Evolutionary conservation across 2,888 invertebrate species (phyloP).

Genomic region (Hypselothyrea guttata): DNA sequence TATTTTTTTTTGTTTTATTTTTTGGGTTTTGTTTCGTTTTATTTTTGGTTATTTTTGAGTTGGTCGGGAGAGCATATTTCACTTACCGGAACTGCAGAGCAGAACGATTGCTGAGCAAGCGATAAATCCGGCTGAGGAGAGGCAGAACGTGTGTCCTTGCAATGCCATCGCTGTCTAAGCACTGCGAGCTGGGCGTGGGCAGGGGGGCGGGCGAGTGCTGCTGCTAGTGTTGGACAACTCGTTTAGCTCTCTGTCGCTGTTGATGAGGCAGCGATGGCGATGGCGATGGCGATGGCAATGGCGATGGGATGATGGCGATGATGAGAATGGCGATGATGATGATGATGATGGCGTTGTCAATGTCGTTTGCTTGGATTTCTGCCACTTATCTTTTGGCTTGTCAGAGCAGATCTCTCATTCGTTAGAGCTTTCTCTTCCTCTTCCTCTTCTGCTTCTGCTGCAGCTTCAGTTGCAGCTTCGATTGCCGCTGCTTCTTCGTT

Average conservation of each 20-base stretch:
- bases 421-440: neutral
- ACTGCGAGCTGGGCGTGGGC: neutral
- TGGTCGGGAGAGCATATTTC: conserved; percentile 64
- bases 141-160: conserved; percentile 63
- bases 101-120: conserved; percentile 82
- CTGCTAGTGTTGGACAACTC: conserved; percentile 13
- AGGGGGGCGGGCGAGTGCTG: neutral
- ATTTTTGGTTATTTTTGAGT: conserved; percentile 27
- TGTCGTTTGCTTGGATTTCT: conserved; percentile 28
- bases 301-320: conserved; percentile 29
- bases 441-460: neutral
- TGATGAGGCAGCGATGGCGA: conserved; percentile 21
- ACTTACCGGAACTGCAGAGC: conserved; percentile 82
- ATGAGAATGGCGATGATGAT: conserved; percentile 19
- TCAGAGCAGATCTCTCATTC: neutral
- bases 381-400: conserved; percentile 1
- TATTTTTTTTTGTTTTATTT: conserved; percentile 6
- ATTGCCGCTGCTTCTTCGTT: conserved; percentile 8
- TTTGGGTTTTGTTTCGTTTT: conserved; percentile 4
- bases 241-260: conserved; percentile 22
- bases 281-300: conserved; percentile 7
- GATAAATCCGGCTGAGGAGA: conserved; percentile 81
- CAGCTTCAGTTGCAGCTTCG: conserved; percentile 34
- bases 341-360: conserved; percentile 44
- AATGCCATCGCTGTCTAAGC: conserved; percentile 51